Conservation (phyloP, 2,797 vertebrate species). For the Pantherophis alleghaniensis region DNA sequence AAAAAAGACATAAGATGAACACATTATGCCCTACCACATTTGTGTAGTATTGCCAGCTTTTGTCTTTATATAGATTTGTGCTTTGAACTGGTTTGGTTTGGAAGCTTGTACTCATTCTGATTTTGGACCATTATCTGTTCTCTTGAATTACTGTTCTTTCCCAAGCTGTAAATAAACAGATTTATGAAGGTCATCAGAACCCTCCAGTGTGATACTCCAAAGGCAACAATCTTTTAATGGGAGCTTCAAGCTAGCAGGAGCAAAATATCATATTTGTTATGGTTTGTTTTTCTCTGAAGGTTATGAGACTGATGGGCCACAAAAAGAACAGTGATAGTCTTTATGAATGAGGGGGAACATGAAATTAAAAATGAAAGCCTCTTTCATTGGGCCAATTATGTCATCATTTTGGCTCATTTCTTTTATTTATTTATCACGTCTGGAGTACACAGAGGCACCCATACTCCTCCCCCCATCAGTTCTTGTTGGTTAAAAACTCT, state of each 20-base stretch:
- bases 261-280: constrained; percentile 5
- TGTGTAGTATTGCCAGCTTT: neutral
- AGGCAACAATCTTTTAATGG: neutral
- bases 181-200: neutral
- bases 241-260: neutral
- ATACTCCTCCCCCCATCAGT: neutral
- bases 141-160: neutral
- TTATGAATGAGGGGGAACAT: constrained; percentile 37
- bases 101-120: neutral
- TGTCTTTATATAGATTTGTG: neutral
- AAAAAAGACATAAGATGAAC: neutral
- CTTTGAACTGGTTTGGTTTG: neutral
- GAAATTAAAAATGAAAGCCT: constrained; percentile 11
- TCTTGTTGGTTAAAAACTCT: neutral
- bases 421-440: constrained; percentile 24
- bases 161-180: constrained; percentile 1
- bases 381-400: neutral
- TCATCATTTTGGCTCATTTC: constrained; percentile 27
- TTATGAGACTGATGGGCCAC: neutral
- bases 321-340: constrained; percentile 31
- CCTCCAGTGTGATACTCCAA: neutral
- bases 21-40: neutral
- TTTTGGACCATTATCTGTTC: neutral
- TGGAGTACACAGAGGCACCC: neutral
- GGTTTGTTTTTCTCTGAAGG: neutral